Percentiles rank a stretch among this genome's conserved stretches.
Conservation (phyloP, 2,888 invertebrate species). For the Thalpophila matura region DNA sequence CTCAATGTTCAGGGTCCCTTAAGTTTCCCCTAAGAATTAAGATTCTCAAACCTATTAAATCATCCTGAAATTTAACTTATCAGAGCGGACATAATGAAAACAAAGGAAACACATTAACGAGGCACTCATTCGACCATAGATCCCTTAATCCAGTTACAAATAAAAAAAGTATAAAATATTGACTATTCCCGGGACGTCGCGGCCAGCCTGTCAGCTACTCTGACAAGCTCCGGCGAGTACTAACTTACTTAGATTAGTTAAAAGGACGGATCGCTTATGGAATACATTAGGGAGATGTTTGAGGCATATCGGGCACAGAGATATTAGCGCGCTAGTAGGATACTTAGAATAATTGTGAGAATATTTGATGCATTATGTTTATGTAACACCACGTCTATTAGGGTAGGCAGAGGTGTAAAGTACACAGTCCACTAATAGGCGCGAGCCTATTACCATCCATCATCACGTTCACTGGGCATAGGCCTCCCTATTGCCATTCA, state of each 20-base stretch:
- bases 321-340: slow-evolving; percentile 13
- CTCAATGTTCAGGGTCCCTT: too few species aligned
- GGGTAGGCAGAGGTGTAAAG: too few species aligned
- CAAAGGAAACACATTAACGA: slow-evolving; percentile 35
- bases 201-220: slow-evolving; percentile 51
- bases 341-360: too few species aligned
- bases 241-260: slow-evolving; percentile 65
- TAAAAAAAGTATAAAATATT: slow-evolving; percentile 51
- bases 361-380: slow-evolving; percentile 44
- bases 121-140: slow-evolving; percentile 23
- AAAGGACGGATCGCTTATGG: slow-evolving; percentile 52
- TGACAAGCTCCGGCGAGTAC: slow-evolving; percentile 35
- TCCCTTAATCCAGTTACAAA: slow-evolving; percentile 31
- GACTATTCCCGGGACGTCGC: slow-evolving; percentile 56
- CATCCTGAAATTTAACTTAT: neutral
- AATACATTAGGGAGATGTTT: slow-evolving; percentile 42
- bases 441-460: too few species aligned
- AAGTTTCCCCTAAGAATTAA: too few species aligned
- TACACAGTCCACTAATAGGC: too few species aligned
- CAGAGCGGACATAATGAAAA: slow-evolving; percentile 18
- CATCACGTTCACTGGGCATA: too few species aligned
- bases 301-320: neutral
- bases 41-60: too few species aligned
- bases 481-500: too few species aligned
- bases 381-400: too few species aligned